Evolutionary conservation across 2,113 vertebrate species (phyloP).

Genomic region (Prietella phreatophila): DNA sequence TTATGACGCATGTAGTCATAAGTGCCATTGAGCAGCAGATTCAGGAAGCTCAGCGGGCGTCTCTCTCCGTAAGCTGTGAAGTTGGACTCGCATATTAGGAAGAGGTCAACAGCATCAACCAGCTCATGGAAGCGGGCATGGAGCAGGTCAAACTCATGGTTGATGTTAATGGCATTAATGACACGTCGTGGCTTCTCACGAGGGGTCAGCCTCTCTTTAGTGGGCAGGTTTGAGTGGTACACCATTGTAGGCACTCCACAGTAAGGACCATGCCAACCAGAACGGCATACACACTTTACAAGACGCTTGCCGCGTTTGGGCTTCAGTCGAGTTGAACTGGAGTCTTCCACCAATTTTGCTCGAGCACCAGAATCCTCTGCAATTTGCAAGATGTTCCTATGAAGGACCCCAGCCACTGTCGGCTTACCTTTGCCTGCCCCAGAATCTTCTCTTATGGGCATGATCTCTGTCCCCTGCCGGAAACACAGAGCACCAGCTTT

Average conservation of each 20-base stretch:
- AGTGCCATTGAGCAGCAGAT: constrained; percentile 87
- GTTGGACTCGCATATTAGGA: constrained; percentile 95
- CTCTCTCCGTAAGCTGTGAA: constrained; percentile 94
- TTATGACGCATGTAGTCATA: constrained; percentile 92
- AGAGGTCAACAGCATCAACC: constrained; percentile 86
- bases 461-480: constrained; percentile 85
- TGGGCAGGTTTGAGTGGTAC: constrained; percentile 95
- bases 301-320: constrained; percentile 78
- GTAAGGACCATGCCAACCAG: constrained; percentile 95
- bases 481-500: constrained; percentile 92
- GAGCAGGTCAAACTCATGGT: constrained; percentile 96
- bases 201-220: constrained; percentile 89
- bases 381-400: constrained; percentile 61
- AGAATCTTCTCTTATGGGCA: constrained; percentile 73
- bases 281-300: constrained; percentile 91
- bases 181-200: constrained; percentile 83
- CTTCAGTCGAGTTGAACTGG: constrained; percentile 52
- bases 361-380: constrained; percentile 9
- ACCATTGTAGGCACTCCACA: constrained; percentile 97
- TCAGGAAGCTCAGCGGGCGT: constrained; percentile 85
- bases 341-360: constrained; percentile 45
- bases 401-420: constrained; percentile 47
- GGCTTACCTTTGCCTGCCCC: constrained; percentile 51
- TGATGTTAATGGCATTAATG: constrained; percentile 95
- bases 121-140: constrained; percentile 92